A percentile compares a stretch with the other conserved stretches of the same genome.
Conservation (phyloP, 2,888 invertebrate genomes). For the Pegoplata infirma region DNA sequence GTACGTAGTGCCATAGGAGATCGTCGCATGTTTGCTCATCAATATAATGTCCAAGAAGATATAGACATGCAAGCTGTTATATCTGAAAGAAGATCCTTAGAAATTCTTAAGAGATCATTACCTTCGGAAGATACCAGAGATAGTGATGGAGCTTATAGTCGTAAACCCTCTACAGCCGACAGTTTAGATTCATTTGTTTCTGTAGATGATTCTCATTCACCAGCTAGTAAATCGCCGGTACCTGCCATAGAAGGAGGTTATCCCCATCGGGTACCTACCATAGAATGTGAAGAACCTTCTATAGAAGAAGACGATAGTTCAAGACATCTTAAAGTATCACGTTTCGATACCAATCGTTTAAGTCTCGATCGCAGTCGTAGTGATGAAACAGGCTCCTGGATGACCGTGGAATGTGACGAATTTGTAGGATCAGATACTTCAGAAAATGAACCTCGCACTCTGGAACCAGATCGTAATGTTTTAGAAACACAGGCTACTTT, state of each 20-base stretch:
- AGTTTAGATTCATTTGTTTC: slow-evolving; percentile 78
- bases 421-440: slow-evolving; percentile 83
- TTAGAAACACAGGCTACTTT: slow-evolving; percentile 81
- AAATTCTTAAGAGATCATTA: slow-evolving; percentile 81
- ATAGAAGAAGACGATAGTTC: slow-evolving; percentile 76
- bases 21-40: slow-evolving; percentile 76
- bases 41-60: slow-evolving; percentile 76
- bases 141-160: slow-evolving; percentile 69
- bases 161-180: slow-evolving; percentile 79
- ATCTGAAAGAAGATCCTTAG: slow-evolving; percentile 81
- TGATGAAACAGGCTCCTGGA: slow-evolving; percentile 85
- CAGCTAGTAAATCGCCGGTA: slow-evolving; percentile 76
- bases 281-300: slow-evolving; percentile 78
- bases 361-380: slow-evolving; percentile 80
- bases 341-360: slow-evolving; percentile 73
- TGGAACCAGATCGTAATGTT: slow-evolving; percentile 75
- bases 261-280: slow-evolving; percentile 77
- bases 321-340: slow-evolving; percentile 73
- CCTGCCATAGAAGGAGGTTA: slow-evolving; percentile 70
- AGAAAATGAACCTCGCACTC: slow-evolving; percentile 78
- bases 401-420: slow-evolving; percentile 84
- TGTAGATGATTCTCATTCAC: slow-evolving; percentile 84
- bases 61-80: slow-evolving; percentile 82
- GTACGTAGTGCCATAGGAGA: slow-evolving; percentile 73
- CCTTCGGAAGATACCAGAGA: slow-evolving; percentile 78